Conservation (phyloP, 2,113 vertebrate genomes). For the Burhinus bistriatus region DNA sequence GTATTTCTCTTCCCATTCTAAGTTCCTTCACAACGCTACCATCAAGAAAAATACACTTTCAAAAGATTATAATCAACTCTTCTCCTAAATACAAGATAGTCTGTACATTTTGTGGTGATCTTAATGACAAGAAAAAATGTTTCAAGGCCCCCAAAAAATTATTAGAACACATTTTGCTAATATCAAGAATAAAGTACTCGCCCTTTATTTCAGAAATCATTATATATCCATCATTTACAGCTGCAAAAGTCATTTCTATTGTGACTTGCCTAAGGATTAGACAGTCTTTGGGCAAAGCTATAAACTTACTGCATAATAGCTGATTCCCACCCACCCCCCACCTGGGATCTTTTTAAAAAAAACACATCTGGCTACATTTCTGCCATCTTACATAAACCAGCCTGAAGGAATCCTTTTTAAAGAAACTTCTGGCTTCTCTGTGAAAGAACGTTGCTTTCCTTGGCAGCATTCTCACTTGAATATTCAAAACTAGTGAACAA, state of each 20-base stretch:
- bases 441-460: not conserved
- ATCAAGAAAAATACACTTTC: not conserved
- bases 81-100: not conserved
- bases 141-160: not conserved
- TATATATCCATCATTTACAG: not conserved
- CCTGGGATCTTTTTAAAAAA: not conserved
- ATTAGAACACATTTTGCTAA: not conserved
- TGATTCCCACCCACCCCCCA: accelerated
- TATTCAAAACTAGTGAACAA: not conserved
- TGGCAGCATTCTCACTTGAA: not conserved
- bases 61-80: not conserved
- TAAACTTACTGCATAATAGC: not conserved
- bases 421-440: accelerated
- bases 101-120: not conserved
- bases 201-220: not conserved
- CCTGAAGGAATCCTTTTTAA: not conserved
- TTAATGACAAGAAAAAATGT: not conserved
- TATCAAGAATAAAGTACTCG: not conserved
- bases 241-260: not conserved
- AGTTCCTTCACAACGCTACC: not conserved
- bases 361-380: not conserved
- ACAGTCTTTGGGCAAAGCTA: not conserved
- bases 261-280: not conserved
- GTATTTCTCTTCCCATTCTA: not conserved
- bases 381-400: not conserved